Percentiles rank a stretch among this genome's conserved stretches.
phyloP scores from a whole-genome alignment of 2,113 vertebrate species.

The Fulica atra region DNA sequence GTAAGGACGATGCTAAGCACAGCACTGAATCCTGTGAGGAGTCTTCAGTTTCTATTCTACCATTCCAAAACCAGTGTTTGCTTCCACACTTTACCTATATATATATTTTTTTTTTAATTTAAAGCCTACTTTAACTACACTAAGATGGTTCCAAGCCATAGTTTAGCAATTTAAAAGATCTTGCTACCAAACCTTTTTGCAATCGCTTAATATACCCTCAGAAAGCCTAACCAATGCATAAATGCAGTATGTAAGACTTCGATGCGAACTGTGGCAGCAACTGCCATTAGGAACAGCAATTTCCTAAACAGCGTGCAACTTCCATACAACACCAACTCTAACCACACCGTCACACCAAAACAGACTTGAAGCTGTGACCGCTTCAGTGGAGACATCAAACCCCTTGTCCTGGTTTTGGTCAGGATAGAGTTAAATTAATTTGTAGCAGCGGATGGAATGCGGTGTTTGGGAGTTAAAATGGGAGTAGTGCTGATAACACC shows the following conservation, averaged over 20 bases:
- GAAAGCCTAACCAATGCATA: background rate
- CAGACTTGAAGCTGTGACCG: rapidly evolving
- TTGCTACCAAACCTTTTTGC: background rate
- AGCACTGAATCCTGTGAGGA: background rate
- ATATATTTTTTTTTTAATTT: background rate
- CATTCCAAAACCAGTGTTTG: background rate
- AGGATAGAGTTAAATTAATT: too few species aligned
- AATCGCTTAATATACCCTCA: background rate
- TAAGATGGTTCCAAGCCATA: background rate
- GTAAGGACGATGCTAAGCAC: background rate
- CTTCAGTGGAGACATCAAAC: background rate
- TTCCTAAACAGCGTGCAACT: background rate
- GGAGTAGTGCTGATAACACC: too few species aligned
- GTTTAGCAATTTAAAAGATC: too few species aligned
- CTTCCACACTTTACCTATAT: background rate
- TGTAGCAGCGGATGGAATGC: too few species aligned
- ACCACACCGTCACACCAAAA: background rate
- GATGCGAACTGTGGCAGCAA: background rate
- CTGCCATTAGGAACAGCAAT: rapidly evolving
- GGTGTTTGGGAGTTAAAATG: too few species aligned
- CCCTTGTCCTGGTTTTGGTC: too few species aligned
- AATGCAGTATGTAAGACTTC: background rate
- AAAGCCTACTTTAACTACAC: background rate
- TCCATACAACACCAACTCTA: rapidly evolving
- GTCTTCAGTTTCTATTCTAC: background rate